phyloP scores from a whole-genome alignment of 1,140 invertebrate genomes.

The Hestina assimilis region DNA sequence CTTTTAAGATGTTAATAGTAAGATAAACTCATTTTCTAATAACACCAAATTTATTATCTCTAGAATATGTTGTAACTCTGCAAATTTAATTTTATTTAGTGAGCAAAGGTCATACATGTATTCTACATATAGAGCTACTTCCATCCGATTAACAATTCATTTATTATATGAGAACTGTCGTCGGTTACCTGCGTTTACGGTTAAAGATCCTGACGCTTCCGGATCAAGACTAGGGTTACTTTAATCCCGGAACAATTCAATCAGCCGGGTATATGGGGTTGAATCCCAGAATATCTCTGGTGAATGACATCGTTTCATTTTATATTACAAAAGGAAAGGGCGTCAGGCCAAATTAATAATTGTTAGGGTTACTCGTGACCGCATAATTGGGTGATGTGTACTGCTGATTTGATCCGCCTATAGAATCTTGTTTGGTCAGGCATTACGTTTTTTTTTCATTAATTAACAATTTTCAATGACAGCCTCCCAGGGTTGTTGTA shows the following conservation, averaged over 20 bases:
- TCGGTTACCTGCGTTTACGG: not conserved
- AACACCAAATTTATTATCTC: no score
- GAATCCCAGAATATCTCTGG: slow-evolving; percentile 15
- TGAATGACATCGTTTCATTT: slow-evolving; percentile 32
- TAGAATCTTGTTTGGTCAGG: not conserved
- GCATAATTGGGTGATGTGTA: slow-evolving; percentile 29
- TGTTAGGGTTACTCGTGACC: slow-evolving; percentile 31
- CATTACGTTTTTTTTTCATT: slow-evolving; percentile 7
- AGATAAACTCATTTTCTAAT: no score
- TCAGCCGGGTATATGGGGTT: slow-evolving; percentile 24
- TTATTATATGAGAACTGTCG: not conserved
- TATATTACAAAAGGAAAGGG: slow-evolving; percentile 30
- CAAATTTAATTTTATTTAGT: not conserved
- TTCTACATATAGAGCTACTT: no score
- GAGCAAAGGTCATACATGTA: not conserved
- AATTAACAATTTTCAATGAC: slow-evolving; percentile 10
- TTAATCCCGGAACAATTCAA: slow-evolving; percentile 44
- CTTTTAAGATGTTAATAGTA: no score
- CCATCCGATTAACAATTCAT: not conserved
- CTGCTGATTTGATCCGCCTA: slow-evolving; percentile 3
- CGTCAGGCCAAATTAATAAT: slow-evolving; percentile 43
- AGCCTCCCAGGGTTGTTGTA: not conserved
- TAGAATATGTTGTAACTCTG: not conserved
- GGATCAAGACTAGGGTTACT: slow-evolving; percentile 3
- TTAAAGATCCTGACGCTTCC: slow-evolving; percentile 1